phyloP scores from a whole-genome alignment of 2,888 invertebrate genomes.

The Psylliodes chrysocephalus region DNA sequence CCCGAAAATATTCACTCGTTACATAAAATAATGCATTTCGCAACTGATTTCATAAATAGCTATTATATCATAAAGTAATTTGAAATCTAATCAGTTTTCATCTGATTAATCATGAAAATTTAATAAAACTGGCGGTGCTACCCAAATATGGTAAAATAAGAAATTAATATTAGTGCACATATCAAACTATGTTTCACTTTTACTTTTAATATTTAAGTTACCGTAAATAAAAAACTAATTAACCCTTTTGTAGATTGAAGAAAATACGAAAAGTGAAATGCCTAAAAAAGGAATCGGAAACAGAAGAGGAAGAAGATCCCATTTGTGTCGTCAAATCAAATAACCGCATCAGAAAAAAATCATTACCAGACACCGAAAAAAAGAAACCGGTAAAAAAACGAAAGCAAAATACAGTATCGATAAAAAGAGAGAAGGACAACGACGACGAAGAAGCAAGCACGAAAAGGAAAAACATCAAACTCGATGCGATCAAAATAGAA shows the following conservation, averaged over 20 bases:
- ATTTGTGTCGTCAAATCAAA: neutral
- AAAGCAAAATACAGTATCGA: neutral
- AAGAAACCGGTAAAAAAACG: constrained; percentile 21
- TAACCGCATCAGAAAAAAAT: constrained; percentile 10
- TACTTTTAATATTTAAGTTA: too few relatives aligned
- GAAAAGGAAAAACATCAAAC: constrained; percentile 31
- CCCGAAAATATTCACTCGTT: too few relatives aligned
- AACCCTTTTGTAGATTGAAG: constrained; percentile 22
- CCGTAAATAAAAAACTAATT: constrained; percentile 8
- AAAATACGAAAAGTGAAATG: constrained; percentile 3
- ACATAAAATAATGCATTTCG: too few relatives aligned
- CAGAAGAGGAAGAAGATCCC: constrained; percentile 2
- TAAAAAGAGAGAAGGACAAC: constrained; percentile 5
- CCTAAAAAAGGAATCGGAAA: neutral
- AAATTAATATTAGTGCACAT: too few relatives aligned
- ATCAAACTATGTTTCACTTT: too few relatives aligned
- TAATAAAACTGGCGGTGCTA: too few relatives aligned
- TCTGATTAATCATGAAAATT: too few relatives aligned
- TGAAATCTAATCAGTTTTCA: too few relatives aligned
- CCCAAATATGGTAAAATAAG: too few relatives aligned
- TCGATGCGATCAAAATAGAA: constrained; percentile 33
- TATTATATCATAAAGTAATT: too few relatives aligned
- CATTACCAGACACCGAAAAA: neutral
- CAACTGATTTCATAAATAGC: too few relatives aligned
- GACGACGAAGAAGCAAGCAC: constrained; percentile 8